A percentile compares a stretch with the other conserved stretches of the same genome.
phyloP scores from a whole-genome alignment of 2,113 vertebrate species.

The Bagarius yarrelli region DNA sequence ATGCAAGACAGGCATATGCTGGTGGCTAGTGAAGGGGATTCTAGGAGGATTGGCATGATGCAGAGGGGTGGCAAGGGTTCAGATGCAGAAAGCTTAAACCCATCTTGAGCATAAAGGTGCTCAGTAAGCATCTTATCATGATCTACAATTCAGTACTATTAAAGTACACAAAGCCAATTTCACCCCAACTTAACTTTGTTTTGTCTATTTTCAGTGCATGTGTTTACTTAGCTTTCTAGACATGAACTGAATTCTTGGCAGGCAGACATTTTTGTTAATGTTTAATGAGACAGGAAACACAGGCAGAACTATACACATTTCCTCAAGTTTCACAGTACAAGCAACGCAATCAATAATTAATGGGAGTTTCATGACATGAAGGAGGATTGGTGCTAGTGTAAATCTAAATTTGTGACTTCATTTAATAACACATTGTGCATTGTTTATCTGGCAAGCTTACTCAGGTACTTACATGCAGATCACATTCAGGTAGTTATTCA shows the following conservation, averaged over 20 bases:
- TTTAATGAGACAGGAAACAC: constrained; percentile 51
- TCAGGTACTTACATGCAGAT: not conserved
- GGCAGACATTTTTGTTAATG: constrained; percentile 45
- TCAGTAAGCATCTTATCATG: constrained; percentile 47
- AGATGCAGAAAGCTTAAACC: constrained; percentile 46
- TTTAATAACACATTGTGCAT: not conserved
- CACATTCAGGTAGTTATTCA: not conserved
- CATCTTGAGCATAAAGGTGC: constrained; percentile 42
- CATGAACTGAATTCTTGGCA: constrained; percentile 31
- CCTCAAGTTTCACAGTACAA: constrained; percentile 50
- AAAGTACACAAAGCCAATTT: constrained; percentile 22
- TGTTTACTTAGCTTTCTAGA: constrained; percentile 46
- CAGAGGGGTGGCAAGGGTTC: constrained; percentile 52
- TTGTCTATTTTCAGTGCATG: constrained; percentile 29
- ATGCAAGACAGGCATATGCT: constrained; percentile 41
- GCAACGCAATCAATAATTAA: constrained; percentile 50
- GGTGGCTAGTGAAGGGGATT: constrained; percentile 46
- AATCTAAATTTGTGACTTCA: not conserved
- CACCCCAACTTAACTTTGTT: constrained; percentile 19
- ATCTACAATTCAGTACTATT: constrained; percentile 35
- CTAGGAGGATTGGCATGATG: constrained; percentile 54
- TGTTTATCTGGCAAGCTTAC: constrained; percentile 6
- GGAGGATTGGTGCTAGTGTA: constrained; percentile 10
- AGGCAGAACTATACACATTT: constrained; percentile 46
- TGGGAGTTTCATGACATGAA: constrained; percentile 37